Percentiles rank a stretch among this genome's conserved stretches.
phyloP scores from a whole-genome alignment of 2,888 invertebrate genomes.

The Diarsia brunnea region DNA sequence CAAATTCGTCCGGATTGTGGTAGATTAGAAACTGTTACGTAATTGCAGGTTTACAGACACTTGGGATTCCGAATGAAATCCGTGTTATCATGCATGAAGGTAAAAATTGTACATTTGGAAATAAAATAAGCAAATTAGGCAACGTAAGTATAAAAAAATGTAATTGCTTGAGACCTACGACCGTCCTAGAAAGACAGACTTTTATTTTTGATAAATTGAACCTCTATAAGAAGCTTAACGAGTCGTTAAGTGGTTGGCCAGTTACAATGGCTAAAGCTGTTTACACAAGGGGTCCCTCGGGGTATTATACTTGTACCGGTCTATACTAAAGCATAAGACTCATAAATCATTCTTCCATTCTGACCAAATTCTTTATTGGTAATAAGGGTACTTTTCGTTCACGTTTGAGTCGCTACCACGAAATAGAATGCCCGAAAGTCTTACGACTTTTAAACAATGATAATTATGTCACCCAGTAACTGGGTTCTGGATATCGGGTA shows the following conservation, averaged over 20 bases:
- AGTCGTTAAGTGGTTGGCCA: constrained; percentile 13
- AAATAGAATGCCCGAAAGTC: not conserved
- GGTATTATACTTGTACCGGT: not conserved
- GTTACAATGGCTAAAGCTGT: constrained; percentile 37
- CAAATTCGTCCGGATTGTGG: not conserved
- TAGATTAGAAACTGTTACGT: too few relatives aligned
- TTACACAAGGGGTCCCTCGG: constrained; percentile 19
- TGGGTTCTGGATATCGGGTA: not conserved
- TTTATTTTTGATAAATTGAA: constrained; percentile 17
- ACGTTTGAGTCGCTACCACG: not conserved
- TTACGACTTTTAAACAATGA: not conserved
- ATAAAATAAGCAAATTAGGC: too few relatives aligned
- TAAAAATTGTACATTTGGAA: not conserved
- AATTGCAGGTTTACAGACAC: too few relatives aligned
- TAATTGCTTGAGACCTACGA: too few relatives aligned
- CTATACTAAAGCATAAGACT: not conserved
- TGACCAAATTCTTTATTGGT: not conserved
- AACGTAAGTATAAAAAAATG: too few relatives aligned
- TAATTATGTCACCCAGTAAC: not conserved
- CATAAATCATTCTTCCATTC: constrained; percentile 18
- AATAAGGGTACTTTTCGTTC: not conserved
- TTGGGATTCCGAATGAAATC: too few relatives aligned
- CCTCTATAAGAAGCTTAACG: constrained; percentile 27
- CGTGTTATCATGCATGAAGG: not conserved
- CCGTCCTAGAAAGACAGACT: not conserved